Base-by-base conservation (phyloP, 2,888 invertebrate genomes). In the Andrena dorsata region DNA sequence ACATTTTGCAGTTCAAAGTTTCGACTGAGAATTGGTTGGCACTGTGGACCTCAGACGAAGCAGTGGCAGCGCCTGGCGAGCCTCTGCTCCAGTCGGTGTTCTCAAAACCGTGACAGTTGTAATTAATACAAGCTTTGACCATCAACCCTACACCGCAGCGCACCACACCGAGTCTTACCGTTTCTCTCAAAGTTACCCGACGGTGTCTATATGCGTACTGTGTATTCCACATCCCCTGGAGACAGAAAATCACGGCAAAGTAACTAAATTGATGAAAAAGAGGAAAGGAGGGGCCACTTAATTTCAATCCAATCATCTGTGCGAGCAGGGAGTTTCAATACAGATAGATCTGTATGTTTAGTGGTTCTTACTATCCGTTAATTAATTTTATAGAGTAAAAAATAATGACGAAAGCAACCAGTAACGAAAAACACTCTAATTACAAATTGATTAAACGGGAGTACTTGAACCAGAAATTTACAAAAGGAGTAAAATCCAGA, bases 81-180 rank as follows among this genome's bases (percentile, higher is more conserved):
- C 73, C 85, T 84, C 83, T 76, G 69, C 70, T 51, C 32, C 63
- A 73, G 80, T 80, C 73, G 69, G 75, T 82, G 85, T 84, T 85
- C 88, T 88, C 85, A 85, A 82, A 78, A 79, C 78, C 77, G 79
- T 86, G 90, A 89, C 91, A 89, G 89, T 88, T 86, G 89, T 91
- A 91, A 91, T 91, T 91, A 91, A 90, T 90, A 91, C 91, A 90
- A 90, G 91, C 90, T 91, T 91, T 91, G 91, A 90, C 90, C 91
- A 91, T 91, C 90, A 90, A 89, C 85, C 85, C 83, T 63, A 63
- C 72, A 82, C 77, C 77, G 65, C 64, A 63, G 60, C 81, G 56
- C 49, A 69, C 71, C 79, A 69, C 58, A 32, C 79, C 74, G 83
- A 86, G 82, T 73, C 85, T 78, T 58, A 58, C 73, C 74, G 75